A percentile compares a stretch with the other conserved stretches of the same genome.
Evolutionary conservation across 2,888 invertebrate species (phyloP).

Genomic region (Agrotis exclamationis): DNA sequence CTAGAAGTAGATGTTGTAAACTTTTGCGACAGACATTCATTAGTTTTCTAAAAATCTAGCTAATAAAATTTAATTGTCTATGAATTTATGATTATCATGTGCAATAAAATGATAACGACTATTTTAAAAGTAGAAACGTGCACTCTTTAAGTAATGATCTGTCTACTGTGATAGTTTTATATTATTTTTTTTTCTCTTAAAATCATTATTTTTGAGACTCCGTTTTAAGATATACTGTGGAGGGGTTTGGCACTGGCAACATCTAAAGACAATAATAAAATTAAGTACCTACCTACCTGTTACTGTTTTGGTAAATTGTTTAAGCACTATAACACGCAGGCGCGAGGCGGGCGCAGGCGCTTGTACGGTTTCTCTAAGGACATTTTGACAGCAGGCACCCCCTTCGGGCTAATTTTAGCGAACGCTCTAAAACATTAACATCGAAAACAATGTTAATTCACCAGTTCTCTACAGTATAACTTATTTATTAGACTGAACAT

Average conservation of each 20-base stretch:
- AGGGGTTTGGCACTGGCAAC: constrained; percentile 8
- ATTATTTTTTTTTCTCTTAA: constrained; percentile 45
- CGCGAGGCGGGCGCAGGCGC: too few relatives aligned
- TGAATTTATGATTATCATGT: constrained; percentile 59
- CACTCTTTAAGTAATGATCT: constrained; percentile 68
- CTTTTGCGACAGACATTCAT: constrained; percentile 25
- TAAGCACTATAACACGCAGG: too few relatives aligned
- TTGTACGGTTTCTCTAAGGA: too few relatives aligned
- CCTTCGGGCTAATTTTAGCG: too few relatives aligned
- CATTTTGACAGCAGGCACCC: too few relatives aligned
- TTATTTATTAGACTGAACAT: constrained; percentile 51
- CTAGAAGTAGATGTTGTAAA: constrained; percentile 29
- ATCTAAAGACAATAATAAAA: neutral
- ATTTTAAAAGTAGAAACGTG: constrained; percentile 57
- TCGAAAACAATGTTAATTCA: neutral
- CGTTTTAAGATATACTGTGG: constrained; percentile 42
- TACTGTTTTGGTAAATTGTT: too few relatives aligned
- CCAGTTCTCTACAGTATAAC: constrained; percentile 23
- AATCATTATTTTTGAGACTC: constrained; percentile 25
- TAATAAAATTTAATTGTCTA: constrained; percentile 44
- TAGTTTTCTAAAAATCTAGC: constrained; percentile 42
- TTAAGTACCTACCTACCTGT: too few relatives aligned
- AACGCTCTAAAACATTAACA: too few relatives aligned
- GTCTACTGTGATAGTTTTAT: constrained; percentile 73
- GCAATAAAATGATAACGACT: constrained; percentile 66